These are phyloP conservation scores for Cydia strobilella DNA, from an alignment of 1,140 invertebrate species.

Conservation along the genomic window DNA sequence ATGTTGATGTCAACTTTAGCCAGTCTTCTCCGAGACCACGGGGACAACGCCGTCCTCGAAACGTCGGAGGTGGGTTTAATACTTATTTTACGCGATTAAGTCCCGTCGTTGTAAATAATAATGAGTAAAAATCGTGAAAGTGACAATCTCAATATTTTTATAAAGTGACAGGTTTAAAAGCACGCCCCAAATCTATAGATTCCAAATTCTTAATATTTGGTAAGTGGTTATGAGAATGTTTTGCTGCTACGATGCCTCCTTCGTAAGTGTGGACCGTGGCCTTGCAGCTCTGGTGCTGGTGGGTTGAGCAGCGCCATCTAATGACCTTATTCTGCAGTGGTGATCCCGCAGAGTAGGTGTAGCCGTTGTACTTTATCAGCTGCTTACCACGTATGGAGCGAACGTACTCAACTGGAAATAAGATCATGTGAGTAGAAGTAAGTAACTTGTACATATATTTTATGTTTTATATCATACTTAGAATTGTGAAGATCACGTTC, in stretches of 20 bases:
- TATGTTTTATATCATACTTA: too few relatives aligned
- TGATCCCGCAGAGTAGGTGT: conserved; percentile 38
- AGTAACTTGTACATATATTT: not conserved
- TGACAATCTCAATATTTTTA: too few relatives aligned
- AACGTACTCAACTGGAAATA: conserved; percentile 38
- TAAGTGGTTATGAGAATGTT: not conserved
- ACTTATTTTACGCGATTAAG: too few relatives aligned
- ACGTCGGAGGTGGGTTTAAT: too few relatives aligned
- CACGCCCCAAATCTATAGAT: too few relatives aligned
- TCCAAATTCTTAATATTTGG: not conserved
- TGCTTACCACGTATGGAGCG: conserved; percentile 48
- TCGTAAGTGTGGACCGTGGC: not conserved
- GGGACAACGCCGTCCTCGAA: too few relatives aligned
- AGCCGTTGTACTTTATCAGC: conserved; percentile 45
- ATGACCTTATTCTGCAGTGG: not conserved
- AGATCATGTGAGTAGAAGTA: not conserved
- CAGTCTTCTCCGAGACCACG: too few relatives aligned
- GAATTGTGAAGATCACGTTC: conserved; percentile 8
- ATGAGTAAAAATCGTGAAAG: too few relatives aligned
- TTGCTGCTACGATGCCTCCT: not conserved
- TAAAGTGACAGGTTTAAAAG: too few relatives aligned
- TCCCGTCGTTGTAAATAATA: too few relatives aligned
- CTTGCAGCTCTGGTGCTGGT: conserved; percentile 3
- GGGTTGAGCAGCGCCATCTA: conserved; percentile 15
- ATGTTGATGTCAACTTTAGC: too few relatives aligned